phyloP scores from a whole-genome alignment of 2,113 vertebrate species.

The Scolopax mira region DNA sequence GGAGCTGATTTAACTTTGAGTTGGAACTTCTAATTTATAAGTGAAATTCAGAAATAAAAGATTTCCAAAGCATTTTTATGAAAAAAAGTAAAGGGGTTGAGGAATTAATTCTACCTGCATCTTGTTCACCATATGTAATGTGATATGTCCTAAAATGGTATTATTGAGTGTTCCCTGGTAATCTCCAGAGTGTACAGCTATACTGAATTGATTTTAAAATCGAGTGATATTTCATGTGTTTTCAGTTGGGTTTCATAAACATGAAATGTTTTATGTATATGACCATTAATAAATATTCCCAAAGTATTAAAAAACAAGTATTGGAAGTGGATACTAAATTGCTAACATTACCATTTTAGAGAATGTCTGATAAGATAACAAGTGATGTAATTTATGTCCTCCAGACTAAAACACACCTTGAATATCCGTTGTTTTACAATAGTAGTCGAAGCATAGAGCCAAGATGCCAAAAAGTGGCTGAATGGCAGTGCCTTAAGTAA shows the following conservation, averaged over 20 bases:
- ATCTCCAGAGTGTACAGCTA: background rate
- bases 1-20: background rate
- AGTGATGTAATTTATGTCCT: background rate
- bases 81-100: background rate
- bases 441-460: background rate
- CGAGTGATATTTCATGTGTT: background rate
- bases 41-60: background rate
- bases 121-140: background rate
- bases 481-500: background rate
- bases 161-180: background rate
- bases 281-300: background rate
- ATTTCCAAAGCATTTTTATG: background rate
- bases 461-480: background rate
- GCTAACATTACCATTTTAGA: background rate
- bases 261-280: background rate
- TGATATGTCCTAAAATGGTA: background rate
- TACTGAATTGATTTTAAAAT: background rate
- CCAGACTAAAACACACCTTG: background rate
- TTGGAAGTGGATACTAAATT: background rate
- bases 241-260: background rate
- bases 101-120: background rate
- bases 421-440: background rate
- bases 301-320: background rate
- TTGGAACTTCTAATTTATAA: background rate
- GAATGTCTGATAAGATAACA: background rate